Base-by-base conservation (phyloP, 2,113 vertebrate species). In the Centropus unirufus region DNA sequence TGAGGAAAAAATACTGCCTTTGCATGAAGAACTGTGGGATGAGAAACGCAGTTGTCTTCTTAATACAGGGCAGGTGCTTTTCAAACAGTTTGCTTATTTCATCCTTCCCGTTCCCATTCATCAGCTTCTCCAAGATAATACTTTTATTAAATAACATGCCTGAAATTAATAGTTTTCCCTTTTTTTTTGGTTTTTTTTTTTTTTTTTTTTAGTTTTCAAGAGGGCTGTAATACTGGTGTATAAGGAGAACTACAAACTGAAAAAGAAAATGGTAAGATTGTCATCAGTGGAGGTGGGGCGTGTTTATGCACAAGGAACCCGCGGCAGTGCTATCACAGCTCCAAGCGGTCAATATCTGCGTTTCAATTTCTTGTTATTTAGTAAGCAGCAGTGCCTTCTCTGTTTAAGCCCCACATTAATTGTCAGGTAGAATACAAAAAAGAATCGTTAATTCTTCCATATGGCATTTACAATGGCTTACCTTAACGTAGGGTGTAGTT, bases 181-280 rank as follows among this genome's bases (percentile, higher is more conserved):
- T 96, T n/a, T 92, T 90, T 55, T 16, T 55, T 52, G n/a, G n/a
- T 26, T 24, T 83, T 96, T 92, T 90, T 52, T 26, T 52, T 49
- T 8, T 95, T 70, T 54, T 95, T 79, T 93, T 91, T 89, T 59
- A 99, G 99, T 99, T 94, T 99, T 99, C 98, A 99, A 99, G 98
- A 99, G 99, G 97, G 99, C 99, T 5, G 98, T 99, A 97, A 99
- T 99, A 95, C 66, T 99, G 94, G 99, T 99, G 46, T 99, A 98
- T 97, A 98, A 99, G 97, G 99, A 99, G 95, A 99, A 98, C 96
- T 98, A 97, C 98, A 99, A 99, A 96, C 97, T 99, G 79, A 99
- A 99, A 94, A 99, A 99, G 98, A 99, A 99, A 97, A 97, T 98
- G 98, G 99, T 99, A 97, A 98, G 98, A 95, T 21, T 84, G 62